Base-by-base conservation (phyloP, 2,888 invertebrate species). In the Sisyra nigra region DNA sequence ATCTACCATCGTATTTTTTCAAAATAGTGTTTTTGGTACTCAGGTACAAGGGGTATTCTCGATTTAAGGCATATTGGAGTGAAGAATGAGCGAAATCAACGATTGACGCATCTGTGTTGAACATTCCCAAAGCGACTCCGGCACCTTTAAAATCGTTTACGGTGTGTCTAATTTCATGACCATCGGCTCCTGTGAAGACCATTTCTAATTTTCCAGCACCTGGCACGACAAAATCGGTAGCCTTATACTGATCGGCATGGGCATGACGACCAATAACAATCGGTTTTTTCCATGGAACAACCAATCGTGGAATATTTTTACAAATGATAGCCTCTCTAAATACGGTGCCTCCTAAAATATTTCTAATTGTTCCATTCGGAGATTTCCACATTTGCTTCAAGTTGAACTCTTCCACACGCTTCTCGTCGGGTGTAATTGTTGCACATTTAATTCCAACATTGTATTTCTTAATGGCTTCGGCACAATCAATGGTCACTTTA, bases 381-480 rank as follows among this genome's bases (percentile, higher is more conserved):
- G 85, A 86, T 60, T 84, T 87, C 87, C 87, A 88, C 87, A 88
- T 88, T 60, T 86, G 72, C 58, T 87, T 85, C 50, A 88, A 60
- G 2, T 85, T 83, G 57, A 88, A 86, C 61, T 88, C 88, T 63
- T 88, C 84, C 1, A 97, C 93, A 58, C 97, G 73, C 31, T 87
- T 85, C 62, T 97, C 97, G 62, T 97, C 97, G 2, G 97, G 96
- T 1, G 97, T 97, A 50, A 97, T 98, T 2, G 97, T 89, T 17
- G 97, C 97, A 67, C 98, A 98, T 64, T 98, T 98, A 51, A 98
- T 89, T 34, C 97, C 98, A 41, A 98, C 97, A 64, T 92, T 94
- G 69, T 93, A 96, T 59, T 91, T 89, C 61, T 91, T 86, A 44
- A 97, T 76, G 10, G 97, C 97, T 61, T 94, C 81, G 6, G 97